Evolutionary conservation across 1,140 invertebrate species (phyloP).

Genomic region (Listronotus oregonensis): DNA sequence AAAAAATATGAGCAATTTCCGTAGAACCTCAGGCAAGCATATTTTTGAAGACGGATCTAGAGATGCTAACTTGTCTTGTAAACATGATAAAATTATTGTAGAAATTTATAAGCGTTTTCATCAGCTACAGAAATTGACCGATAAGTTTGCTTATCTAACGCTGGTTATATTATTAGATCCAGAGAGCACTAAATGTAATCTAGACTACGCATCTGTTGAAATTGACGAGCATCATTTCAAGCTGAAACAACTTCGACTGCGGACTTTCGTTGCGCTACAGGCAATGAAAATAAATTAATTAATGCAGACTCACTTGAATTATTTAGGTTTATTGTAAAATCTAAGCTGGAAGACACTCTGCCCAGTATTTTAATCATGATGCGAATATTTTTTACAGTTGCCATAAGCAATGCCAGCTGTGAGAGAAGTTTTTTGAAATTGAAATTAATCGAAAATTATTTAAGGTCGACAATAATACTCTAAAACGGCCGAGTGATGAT

Average conservation of each 20-base stretch:
- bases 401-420: too few relatives aligned
- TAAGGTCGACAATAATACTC: too few relatives aligned
- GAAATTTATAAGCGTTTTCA: constrained; percentile 3
- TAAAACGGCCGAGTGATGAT: too few relatives aligned
- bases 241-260: too few relatives aligned
- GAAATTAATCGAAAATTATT: too few relatives aligned
- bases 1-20: not conserved
- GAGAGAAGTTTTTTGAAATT: too few relatives aligned
- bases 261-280: constrained; percentile 5
- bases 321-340: constrained; percentile 7
- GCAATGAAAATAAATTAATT: constrained; percentile 21
- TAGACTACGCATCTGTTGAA: not conserved
- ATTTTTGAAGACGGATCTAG: not conserved
- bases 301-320: too few relatives aligned
- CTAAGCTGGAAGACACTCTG: constrained; percentile 15
- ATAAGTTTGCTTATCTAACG: too few relatives aligned
- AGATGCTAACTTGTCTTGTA: constrained; percentile 3
- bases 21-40: too few relatives aligned
- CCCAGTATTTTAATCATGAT: too few relatives aligned
- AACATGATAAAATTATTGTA: constrained; percentile 6
- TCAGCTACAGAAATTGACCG: not conserved
- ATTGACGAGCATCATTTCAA: not conserved
- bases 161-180: not conserved
- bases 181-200: not conserved
- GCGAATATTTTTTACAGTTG: too few relatives aligned